Conservation (phyloP, 2,113 vertebrate genomes). For the Brienomyrus longianalis region DNA sequence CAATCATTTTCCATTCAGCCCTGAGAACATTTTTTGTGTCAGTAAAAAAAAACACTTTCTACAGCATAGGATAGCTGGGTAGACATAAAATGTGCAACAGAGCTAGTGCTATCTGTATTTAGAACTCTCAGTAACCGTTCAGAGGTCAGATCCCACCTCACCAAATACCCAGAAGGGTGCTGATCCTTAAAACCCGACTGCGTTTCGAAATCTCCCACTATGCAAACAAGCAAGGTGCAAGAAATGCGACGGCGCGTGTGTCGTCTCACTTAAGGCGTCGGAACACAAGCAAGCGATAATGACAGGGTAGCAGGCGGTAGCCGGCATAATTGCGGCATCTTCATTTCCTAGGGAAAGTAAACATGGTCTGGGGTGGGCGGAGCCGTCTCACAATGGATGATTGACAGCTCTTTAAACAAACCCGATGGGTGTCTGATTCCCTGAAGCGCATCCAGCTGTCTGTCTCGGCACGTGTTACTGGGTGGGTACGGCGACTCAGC, state of each 20-base stretch:
- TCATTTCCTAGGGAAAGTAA: not conserved
- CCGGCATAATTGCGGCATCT: not conserved
- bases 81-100: not conserved
- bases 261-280: not conserved
- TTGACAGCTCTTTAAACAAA: not conserved
- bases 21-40: not conserved
- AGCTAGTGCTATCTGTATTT: not conserved
- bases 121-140: not conserved
- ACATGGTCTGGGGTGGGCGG: not conserved
- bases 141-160: not conserved
- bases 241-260: not conserved
- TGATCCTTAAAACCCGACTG: not conserved
- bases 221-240: not conserved
- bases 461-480: not conserved
- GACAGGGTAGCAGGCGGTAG: not conserved
- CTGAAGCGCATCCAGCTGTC: constrained; percentile 9
- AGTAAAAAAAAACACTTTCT: not conserved
- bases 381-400: not conserved
- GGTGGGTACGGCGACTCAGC: not conserved
- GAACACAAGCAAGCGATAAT: not conserved
- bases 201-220: not conserved
- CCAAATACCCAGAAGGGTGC: not conserved
- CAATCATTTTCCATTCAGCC: not conserved
- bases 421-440: not conserved
- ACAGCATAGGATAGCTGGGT: not conserved